These are phyloP conservation scores for Mamestra configurata DNA, from an alignment of 1,140 invertebrate genomes.

Conservation along the genomic window DNA sequence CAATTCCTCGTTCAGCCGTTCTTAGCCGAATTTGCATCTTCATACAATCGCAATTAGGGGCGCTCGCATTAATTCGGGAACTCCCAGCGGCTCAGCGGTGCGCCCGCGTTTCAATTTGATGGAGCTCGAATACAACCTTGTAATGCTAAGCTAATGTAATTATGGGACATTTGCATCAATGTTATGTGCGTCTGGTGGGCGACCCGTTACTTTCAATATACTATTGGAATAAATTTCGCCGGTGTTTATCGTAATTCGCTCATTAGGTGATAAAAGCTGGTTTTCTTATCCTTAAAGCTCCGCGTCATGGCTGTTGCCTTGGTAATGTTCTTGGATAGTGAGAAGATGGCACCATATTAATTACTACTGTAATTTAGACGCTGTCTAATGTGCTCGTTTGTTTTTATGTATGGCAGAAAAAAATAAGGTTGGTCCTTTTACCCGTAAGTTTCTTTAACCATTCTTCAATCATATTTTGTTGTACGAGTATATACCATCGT, in stretches of 20 bases:
- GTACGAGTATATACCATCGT: too few relatives aligned
- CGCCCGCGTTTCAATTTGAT: constrained; percentile 64
- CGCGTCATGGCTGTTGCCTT: constrained; percentile 10
- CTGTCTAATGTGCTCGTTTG: neutral
- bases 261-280: constrained; percentile 38
- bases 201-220: constrained; percentile 67
- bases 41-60: constrained; percentile 71
- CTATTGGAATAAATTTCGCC: constrained; percentile 58
- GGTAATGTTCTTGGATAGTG: constrained; percentile 13
- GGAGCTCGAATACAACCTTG: constrained; percentile 61
- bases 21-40: constrained; percentile 69
- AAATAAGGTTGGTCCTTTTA: neutral
- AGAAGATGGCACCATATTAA: constrained; percentile 31
- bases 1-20: constrained; percentile 57
- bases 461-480: too few relatives aligned
- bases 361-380: constrained; percentile 12
- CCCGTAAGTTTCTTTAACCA: neutral
- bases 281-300: constrained; percentile 29
- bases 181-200: constrained; percentile 64
- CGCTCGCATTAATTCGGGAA: constrained; percentile 49
- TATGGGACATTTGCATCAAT: constrained; percentile 67
- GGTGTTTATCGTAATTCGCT: constrained; percentile 45
- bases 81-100: constrained; percentile 25
- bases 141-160: constrained; percentile 61
- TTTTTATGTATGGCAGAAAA: constrained; percentile 4